Evolutionary conservation across 2,113 vertebrate genomes (phyloP).

Genomic region (Mormyrus iriodes): DNA sequence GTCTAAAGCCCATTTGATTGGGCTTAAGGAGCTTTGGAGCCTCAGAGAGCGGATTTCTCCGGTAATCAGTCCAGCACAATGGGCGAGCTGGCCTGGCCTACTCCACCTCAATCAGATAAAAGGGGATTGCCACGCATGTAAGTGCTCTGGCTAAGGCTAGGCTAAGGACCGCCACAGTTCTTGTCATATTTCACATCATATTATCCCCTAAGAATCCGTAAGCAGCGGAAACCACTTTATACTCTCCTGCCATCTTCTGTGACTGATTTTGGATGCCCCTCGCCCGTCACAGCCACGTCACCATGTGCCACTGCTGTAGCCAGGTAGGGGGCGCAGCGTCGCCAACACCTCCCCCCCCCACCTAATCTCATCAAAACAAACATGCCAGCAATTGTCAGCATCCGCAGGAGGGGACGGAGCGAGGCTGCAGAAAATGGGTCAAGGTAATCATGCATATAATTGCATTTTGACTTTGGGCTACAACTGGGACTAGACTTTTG

Average conservation of each 20-base stretch:
- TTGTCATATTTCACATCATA: slow-evolving; percentile 65
- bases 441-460: slow-evolving; percentile 67
- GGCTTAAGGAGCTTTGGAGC: slow-evolving; percentile 35
- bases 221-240: slow-evolving; percentile 64
- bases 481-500: slow-evolving; percentile 36
- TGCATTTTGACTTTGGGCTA: slow-evolving; percentile 54
- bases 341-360: slow-evolving; percentile 20
- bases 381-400: slow-evolving; percentile 63
- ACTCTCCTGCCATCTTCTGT: slow-evolving; percentile 21
- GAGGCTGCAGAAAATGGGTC: slow-evolving; percentile 67
- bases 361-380: slow-evolving; percentile 69
- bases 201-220: slow-evolving; percentile 56
- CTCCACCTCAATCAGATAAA: slow-evolving; percentile 69
- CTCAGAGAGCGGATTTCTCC: slow-evolving; percentile 42
- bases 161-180: slow-evolving; percentile 62
- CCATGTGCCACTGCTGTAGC: slow-evolving; percentile 21
- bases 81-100: slow-evolving; percentile 57
- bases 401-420: slow-evolving; percentile 38
- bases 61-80: slow-evolving; percentile 61
- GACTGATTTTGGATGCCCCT: slow-evolving; percentile 24
- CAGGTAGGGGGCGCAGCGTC: slow-evolving; percentile 65
- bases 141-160: slow-evolving; percentile 54
- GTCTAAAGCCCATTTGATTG: slow-evolving; percentile 32
- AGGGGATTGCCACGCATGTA: slow-evolving; percentile 58
- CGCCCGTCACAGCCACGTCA: background rate